Conservation (phyloP, 2,113 vertebrate genomes). For the Psophia crepitans region DNA sequence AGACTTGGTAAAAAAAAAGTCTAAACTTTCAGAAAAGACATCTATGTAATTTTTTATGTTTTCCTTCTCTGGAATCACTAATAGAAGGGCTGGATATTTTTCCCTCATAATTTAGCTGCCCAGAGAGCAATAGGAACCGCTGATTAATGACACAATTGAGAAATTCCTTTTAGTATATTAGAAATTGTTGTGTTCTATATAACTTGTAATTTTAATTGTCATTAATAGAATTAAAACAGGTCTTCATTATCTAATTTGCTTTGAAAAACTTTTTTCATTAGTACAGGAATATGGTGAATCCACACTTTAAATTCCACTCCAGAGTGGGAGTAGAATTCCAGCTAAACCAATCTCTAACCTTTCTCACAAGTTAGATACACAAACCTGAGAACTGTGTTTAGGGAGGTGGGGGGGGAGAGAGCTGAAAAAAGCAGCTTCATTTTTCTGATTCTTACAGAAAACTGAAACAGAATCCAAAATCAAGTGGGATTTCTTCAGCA, state of each 20-base stretch:
- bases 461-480: not conserved
- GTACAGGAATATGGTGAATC: conserved; percentile 10
- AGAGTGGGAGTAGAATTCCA: conserved; percentile 28
- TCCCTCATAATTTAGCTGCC: not conserved
- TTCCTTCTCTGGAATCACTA: not conserved
- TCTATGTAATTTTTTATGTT: not conserved
- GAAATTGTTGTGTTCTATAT: not conserved
- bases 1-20: not conserved
- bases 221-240: not conserved
- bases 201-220: not conserved
- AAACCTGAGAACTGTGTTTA: not conserved
- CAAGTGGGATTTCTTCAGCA: not conserved
- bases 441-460: not conserved
- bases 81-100: not conserved
- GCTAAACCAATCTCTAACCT: not conserved
- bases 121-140: not conserved
- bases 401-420: not conserved
- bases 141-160: not conserved
- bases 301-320: conserved; percentile 57
- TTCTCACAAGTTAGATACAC: not conserved
- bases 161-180: not conserved
- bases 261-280: not conserved
- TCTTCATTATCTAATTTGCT: not conserved
- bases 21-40: not conserved
- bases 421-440: accelerated